A percentile compares a stretch with the other conserved stretches of the same genome.
phyloP scores from a whole-genome alignment of 2,113 vertebrate species.

The Cephalophus harveyi region DNA sequence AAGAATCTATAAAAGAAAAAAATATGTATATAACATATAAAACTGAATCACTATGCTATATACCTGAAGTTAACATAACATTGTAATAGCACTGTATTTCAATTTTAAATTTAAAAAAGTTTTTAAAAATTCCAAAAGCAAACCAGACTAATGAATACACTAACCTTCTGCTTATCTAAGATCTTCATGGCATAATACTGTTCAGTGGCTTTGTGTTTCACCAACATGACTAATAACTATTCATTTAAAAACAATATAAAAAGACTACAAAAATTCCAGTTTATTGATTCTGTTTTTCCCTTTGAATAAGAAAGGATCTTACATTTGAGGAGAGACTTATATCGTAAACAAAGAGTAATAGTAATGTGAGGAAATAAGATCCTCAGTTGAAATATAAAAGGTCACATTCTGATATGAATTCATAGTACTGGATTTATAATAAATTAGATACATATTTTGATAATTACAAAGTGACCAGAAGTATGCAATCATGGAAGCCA shows the following conservation, averaged over 20 bases:
- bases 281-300: not conserved
- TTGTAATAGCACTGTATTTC: not conserved
- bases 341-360: not conserved
- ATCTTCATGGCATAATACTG: constrained; percentile 99
- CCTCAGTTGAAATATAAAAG: not conserved
- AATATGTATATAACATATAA: not conserved
- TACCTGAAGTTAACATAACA: not conserved
- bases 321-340: constrained; percentile 21
- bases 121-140: not conserved
- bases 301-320: constrained; percentile 34
- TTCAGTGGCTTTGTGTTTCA: constrained; percentile 97
- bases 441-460: not conserved
- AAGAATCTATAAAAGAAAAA: not conserved
- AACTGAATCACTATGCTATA: not conserved
- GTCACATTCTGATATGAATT: not conserved
- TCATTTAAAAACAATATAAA: constrained; percentile 22
- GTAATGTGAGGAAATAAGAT: not conserved
- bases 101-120: not conserved
- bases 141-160: constrained; percentile 46
- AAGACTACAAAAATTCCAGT: not conserved
- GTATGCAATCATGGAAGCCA: not conserved
- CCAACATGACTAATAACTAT: constrained; percentile 90
- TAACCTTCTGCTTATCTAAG: constrained; percentile 98
- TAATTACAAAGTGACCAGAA: constrained; percentile 22
- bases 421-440: not conserved